A percentile compares a stretch with the other conserved stretches of the same genome.
Conservation (phyloP, 1,140 invertebrate species). For the Caenorhabditis tropicalis region DNA sequence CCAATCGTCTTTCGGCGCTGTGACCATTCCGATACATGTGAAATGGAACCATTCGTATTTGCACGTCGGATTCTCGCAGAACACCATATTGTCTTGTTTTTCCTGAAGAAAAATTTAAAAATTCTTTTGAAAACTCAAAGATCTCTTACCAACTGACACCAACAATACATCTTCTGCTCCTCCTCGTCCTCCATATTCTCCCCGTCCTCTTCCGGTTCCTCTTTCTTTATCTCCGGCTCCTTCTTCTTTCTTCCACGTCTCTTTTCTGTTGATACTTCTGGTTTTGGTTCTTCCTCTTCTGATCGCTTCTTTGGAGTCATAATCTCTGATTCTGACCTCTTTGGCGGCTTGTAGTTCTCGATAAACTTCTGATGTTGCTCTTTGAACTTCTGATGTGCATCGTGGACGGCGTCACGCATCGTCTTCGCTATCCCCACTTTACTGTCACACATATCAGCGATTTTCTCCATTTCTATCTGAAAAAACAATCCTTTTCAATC, state of each 20-base stretch:
- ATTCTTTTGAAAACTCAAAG: not conserved
- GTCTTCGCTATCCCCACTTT: too few species aligned
- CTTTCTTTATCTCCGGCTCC: not conserved
- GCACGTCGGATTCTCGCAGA: constrained; percentile 90
- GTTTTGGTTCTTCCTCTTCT: not conserved
- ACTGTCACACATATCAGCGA: not conserved
- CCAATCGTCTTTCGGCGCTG: constrained; percentile 27
- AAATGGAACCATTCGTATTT: constrained; percentile 99
- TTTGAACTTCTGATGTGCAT: too few species aligned
- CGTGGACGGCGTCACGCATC: too few species aligned
- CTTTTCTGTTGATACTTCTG: not conserved
- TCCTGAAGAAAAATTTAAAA: not conserved
- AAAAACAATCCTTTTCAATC: not conserved
- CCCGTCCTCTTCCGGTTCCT: not conserved
- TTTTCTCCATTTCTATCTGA: not conserved
- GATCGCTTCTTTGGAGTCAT: too few species aligned
- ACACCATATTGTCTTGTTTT: constrained; percentile 82
- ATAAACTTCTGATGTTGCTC: too few species aligned
- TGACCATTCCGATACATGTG: constrained; percentile 85
- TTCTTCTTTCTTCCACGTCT: not conserved
- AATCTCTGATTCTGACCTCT: not conserved
- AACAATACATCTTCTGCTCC: not conserved
- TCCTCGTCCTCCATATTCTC: not conserved
- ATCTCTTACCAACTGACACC: not conserved
- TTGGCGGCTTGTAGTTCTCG: too few species aligned